phyloP scores from a whole-genome alignment of 2,113 vertebrate species.

The Conger conger region DNA sequence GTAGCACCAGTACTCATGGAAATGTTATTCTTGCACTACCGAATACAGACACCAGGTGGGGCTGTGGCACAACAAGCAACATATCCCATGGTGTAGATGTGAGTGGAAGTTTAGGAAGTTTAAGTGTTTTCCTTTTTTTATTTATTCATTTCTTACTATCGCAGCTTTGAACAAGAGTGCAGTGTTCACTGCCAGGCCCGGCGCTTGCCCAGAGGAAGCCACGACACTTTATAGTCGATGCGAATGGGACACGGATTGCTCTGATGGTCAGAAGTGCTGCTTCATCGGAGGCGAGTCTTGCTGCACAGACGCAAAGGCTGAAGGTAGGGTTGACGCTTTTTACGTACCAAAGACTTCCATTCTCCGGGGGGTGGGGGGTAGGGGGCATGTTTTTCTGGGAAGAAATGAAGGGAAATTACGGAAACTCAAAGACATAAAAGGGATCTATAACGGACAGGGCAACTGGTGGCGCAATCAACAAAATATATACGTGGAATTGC shows the following conservation, averaged over 20 bases:
- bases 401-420: too few species aligned
- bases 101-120: background rate
- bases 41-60: conserved; percentile 45
- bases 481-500: too few species aligned
- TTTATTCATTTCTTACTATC: background rate
- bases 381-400: too few species aligned
- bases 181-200: conserved; percentile 77
- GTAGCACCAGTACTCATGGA: conserved; percentile 8
- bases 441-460: too few species aligned
- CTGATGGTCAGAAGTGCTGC: conserved; percentile 88
- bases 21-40: conserved; percentile 20
- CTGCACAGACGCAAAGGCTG: conserved; percentile 52
- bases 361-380: too few species aligned
- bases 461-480: too few species aligned
- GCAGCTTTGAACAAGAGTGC: conserved; percentile 71
- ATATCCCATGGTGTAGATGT: conserved; percentile 32
- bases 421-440: too few species aligned
- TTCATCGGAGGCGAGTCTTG: conserved; percentile 37
- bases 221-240: conserved; percentile 55
- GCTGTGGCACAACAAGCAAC: conserved; percentile 24
- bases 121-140: background rate
- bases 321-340: conserved; percentile 66
- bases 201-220: conserved; percentile 69
- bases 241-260: conserved; percentile 77
- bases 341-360: too few species aligned